Evolutionary conservation across 2,113 vertebrate genomes (phyloP), one percentile per base, ranked within the genome.

Genomic region (Merops nubicus): DNA sequence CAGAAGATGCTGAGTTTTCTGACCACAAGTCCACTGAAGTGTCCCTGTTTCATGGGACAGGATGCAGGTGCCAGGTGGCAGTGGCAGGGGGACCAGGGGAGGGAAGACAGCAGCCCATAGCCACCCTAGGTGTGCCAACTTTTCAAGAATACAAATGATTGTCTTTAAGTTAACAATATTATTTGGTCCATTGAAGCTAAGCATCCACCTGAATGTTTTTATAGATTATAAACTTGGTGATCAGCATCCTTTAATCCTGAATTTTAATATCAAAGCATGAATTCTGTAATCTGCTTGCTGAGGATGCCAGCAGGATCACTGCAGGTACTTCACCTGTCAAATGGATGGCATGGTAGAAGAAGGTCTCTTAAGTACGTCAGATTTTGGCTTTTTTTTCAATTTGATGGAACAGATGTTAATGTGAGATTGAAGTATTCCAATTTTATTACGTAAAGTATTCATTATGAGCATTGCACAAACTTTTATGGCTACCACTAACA

Each of bases 31-130:
- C 54, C 47, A 68, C 8, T 64, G 8, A 36, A 13, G 23, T 14
- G 20, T 72, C 57, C 54, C 33, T 53, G 50, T 69, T 60, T 17
- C 29, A 56, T 1, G 8, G 48, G 85, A 29, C 51, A 54, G 78
- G 62, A 17, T 51, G 62, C n/a, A 69, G 86, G 48, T 76, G 70
- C 2, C 10, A 7, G 43, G 43, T 34, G 77, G 29, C 75, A 36
- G 10, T 15, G n/a, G 13, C 47, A 51, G 48, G 40, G 60, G 18
- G 23, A 42, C 16, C 12, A 36, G 38, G 38, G 17, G 56, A 68
- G 38, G 70, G 75, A 28, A 73, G 25, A 25, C 2, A 0, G 4
- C 38, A 57, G 34, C 29, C 50, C 31, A 3, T 1, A 10, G 23
- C 59, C 65, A 31, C 34, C 76, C 38, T 47, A 54, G 15, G 50